phyloP scores from a whole-genome alignment of 2,113 vertebrate species.

The Notechis scutatus region DNA sequence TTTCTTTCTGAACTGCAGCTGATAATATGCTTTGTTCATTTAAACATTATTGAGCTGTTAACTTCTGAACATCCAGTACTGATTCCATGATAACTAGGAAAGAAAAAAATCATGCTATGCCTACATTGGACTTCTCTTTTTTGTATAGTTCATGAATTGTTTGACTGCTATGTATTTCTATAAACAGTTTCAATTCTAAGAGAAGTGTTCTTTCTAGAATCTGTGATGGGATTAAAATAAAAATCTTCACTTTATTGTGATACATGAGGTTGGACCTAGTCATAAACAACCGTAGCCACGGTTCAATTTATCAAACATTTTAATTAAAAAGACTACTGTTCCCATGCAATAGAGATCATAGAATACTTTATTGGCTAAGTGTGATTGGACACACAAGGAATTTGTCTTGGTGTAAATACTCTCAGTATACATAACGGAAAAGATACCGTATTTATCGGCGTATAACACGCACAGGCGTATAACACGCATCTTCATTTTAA shows the following conservation, averaged over 20 bases:
- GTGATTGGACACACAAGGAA: too few relatives aligned
- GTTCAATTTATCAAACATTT: background rate
- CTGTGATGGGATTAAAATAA: background rate
- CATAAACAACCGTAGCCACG: background rate
- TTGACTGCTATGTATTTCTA: background rate
- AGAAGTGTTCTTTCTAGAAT: conserved; percentile 3
- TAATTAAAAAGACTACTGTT: background rate
- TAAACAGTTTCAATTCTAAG: conserved; percentile 9
- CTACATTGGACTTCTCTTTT: background rate
- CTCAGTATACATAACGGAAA: too few relatives aligned
- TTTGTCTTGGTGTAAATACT: too few relatives aligned
- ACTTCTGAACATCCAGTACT: conserved; percentile 29
- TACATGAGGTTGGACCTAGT: background rate
- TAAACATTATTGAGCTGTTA: background rate
- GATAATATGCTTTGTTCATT: conserved; percentile 15
- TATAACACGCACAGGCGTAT: too few relatives aligned
- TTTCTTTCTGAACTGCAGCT: conserved; percentile 25
- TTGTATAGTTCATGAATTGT: conserved; percentile 30
- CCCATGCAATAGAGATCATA: background rate
- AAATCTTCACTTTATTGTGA: background rate
- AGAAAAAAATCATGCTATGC: conserved; percentile 23
- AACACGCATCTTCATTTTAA: too few relatives aligned
- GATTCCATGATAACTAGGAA: conserved; percentile 28
- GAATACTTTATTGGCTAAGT: too few relatives aligned
- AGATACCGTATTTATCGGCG: too few relatives aligned